These are phyloP conservation scores for Centropristis striata DNA, from an alignment of 2,113 vertebrate genomes.

Conservation along the genomic window DNA sequence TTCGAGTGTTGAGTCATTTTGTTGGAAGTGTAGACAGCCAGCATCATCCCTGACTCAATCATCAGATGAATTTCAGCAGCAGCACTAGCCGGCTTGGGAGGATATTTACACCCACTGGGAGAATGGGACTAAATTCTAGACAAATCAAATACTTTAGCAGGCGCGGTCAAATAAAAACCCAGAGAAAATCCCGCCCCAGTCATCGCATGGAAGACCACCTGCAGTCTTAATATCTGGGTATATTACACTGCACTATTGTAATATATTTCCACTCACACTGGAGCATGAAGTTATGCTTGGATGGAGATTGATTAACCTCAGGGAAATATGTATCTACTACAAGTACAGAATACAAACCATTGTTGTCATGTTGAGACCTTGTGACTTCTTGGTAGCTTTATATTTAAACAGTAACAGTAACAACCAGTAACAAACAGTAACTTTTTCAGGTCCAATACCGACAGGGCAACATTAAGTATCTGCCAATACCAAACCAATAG, in stretches of 20 bases:
- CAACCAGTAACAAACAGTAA: too few relatives aligned
- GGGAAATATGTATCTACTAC: not conserved
- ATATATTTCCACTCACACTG: not conserved
- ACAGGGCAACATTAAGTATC: too few relatives aligned
- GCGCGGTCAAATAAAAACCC: not conserved
- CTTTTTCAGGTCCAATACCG: too few relatives aligned
- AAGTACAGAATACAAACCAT: conserved; percentile 3
- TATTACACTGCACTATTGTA: not conserved
- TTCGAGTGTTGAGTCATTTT: conserved; percentile 61
- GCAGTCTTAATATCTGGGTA: not conserved
- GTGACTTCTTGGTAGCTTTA: not conserved
- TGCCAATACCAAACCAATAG: too few relatives aligned
- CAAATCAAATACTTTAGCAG: conserved; percentile 35
- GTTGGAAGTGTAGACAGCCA: conserved; percentile 39
- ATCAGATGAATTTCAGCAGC: conserved; percentile 46
- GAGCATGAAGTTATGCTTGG: not conserved
- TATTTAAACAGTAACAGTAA: not conserved
- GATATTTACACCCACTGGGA: conserved; percentile 50
- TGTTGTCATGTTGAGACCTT: not conserved
- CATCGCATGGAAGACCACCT: conserved; percentile 17
- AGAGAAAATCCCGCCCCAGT: not conserved
- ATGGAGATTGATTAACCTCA: not conserved
- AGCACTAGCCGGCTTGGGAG: conserved; percentile 15
- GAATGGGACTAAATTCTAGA: conserved; percentile 10
- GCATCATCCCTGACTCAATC: conserved; percentile 47